phyloP scores from a whole-genome alignment of 1,140 invertebrate species.

The Drosophila fuyamai region DNA sequence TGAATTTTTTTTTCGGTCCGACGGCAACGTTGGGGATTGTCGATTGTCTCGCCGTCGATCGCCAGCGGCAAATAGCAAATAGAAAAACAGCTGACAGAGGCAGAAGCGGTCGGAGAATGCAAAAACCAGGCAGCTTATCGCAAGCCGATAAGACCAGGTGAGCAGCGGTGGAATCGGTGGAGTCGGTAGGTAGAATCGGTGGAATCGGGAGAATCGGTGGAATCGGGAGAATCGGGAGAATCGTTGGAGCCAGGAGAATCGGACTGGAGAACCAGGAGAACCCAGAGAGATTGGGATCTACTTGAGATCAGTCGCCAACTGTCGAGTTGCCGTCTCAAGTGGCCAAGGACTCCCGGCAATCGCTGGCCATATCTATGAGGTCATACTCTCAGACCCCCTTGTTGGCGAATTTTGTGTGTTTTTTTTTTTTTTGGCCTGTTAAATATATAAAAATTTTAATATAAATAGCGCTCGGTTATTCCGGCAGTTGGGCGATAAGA shows the following conservation, averaged over 20 bases:
- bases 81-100: slow-evolving; percentile 45
- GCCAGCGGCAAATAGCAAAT: slow-evolving; percentile 6
- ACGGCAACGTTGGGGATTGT: slow-evolving; percentile 21
- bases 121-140: slow-evolving; percentile 63
- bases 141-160: slow-evolving; percentile 56
- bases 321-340: slow-evolving; percentile 5
- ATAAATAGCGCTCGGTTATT: slow-evolving; percentile 50
- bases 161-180: slow-evolving; percentile 21
- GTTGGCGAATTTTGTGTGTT: no score
- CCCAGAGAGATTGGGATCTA: slow-evolving; percentile 7
- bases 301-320: slow-evolving; percentile 1
- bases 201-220: background rate
- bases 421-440: background rate
- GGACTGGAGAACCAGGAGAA: no score
- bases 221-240: no score
- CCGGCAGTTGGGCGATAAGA: slow-evolving; percentile 53
- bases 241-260: no score
- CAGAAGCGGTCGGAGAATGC: slow-evolving; percentile 29
- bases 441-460: slow-evolving; percentile 17
- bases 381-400: slow-evolving; percentile 5
- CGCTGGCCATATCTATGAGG: slow-evolving; percentile 17
- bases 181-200: no score
- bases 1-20: slow-evolving; percentile 46
- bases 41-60: slow-evolving; percentile 47
- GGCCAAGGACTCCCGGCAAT: slow-evolving; percentile 15